Conservation (phyloP, 2,888 invertebrate species). For the Mesorhabditis belari region DNA sequence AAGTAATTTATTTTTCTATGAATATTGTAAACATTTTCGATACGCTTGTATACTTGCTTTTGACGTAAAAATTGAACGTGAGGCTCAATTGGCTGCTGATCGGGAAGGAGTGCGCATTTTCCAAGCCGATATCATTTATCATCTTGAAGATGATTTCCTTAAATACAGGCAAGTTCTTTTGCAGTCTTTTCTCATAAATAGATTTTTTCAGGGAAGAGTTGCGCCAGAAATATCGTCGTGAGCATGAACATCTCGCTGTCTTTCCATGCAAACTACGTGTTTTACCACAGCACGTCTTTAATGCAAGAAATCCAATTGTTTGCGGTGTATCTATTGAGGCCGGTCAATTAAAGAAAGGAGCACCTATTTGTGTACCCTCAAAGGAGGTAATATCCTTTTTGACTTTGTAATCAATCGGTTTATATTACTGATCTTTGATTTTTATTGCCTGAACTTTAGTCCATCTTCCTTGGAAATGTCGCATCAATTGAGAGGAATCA, state of each 20-base stretch:
- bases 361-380: slow-evolving; percentile 91
- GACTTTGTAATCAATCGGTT: not conserved
- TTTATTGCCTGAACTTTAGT: slow-evolving; percentile 61
- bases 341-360: slow-evolving; percentile 88
- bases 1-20: slow-evolving; percentile 55
- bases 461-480: slow-evolving; percentile 84
- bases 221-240: slow-evolving; percentile 81
- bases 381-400: slow-evolving; percentile 63
- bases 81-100: slow-evolving; percentile 95
- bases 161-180: slow-evolving; percentile 40
- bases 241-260: slow-evolving; percentile 91
- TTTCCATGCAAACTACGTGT: slow-evolving; percentile 89
- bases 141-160: slow-evolving; percentile 88
- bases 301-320: slow-evolving; percentile 89
- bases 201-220: slow-evolving; percentile 74
- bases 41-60: slow-evolving; percentile 97
- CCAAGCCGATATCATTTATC: slow-evolving; percentile 96
- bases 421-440: not conserved
- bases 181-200: not conserved
- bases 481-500: slow-evolving; percentile 92
- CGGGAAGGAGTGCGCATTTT: slow-evolving; percentile 87
- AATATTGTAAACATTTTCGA: slow-evolving; percentile 57
- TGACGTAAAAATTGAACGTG: slow-evolving; percentile 85
- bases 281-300: slow-evolving; percentile 84
- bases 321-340: slow-evolving; percentile 90